Conservation (phyloP, 2,888 invertebrate genomes). For the Ichneumoninae sp. region DNA sequence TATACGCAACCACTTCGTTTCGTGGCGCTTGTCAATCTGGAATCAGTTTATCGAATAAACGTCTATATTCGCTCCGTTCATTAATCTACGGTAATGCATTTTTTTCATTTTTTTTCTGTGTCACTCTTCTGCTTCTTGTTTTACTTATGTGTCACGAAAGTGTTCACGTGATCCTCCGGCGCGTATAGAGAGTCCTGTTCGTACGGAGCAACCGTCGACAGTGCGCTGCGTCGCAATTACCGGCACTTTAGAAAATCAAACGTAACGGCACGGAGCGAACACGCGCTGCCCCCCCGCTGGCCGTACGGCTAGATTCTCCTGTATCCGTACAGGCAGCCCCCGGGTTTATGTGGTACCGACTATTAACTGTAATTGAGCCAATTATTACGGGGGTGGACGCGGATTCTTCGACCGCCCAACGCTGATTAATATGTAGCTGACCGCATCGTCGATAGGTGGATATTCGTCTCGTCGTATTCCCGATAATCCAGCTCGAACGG, state of each 20-base stretch:
- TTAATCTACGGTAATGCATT: background rate
- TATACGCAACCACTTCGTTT: too few species aligned
- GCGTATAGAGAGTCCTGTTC: slow-evolving; percentile 60
- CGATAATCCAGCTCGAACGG: background rate
- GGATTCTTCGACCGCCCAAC: slow-evolving; percentile 60
- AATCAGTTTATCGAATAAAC: too few species aligned
- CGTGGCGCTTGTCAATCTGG: too few species aligned
- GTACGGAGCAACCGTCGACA: slow-evolving; percentile 22
- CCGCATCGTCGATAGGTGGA: slow-evolving; percentile 25
- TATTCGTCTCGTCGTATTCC: slow-evolving; percentile 36
- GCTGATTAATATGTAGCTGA: slow-evolving; percentile 21
- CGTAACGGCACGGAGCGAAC: slow-evolving; percentile 68
- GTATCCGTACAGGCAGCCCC: slow-evolving; percentile 59
- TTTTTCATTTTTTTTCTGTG: background rate
- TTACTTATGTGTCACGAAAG: slow-evolving; percentile 72
- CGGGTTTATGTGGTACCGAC: slow-evolving; percentile 60
- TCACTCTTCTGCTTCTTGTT: background rate
- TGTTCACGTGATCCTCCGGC: slow-evolving; percentile 78
- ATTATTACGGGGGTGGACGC: slow-evolving; percentile 78
- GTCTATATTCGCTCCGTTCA: background rate
- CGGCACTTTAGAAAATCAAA: slow-evolving; percentile 80
- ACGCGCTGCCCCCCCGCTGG: slow-evolving; percentile 65
- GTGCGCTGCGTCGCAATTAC: slow-evolving; percentile 79
- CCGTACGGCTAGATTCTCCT: slow-evolving; percentile 45
- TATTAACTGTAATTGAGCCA: slow-evolving; percentile 82